phyloP scores from a whole-genome alignment of 2,797 vertebrate genomes.

The Sebastes nivosus region DNA sequence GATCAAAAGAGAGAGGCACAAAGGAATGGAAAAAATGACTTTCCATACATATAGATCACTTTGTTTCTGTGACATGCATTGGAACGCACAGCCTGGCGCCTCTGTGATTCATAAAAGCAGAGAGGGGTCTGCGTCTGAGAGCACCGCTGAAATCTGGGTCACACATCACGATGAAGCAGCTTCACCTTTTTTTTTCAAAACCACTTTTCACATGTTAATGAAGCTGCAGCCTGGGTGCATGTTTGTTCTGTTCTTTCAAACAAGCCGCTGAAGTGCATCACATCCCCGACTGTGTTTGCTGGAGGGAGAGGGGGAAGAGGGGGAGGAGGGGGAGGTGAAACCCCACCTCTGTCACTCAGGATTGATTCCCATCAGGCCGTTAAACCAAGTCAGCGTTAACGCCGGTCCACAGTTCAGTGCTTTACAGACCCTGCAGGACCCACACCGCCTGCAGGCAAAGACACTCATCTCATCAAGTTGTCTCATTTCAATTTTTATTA shows the following conservation, averaged over 20 bases:
- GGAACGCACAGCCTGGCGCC: constrained; percentile 3
- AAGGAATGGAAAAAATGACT: constrained; percentile 10
- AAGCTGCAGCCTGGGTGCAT: not conserved
- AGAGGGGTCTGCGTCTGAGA: not conserved
- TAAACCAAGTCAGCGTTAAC: not conserved
- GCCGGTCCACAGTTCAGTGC: not conserved
- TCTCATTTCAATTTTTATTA: constrained; percentile 11
- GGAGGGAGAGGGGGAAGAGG: not conserved
- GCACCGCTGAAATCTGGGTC: constrained; percentile 58
- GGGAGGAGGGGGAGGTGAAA: not conserved
- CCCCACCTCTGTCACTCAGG: constrained; percentile 36
- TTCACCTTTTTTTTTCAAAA: constrained; percentile 16
- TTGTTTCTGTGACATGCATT: not conserved
- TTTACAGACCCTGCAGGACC: not conserved
- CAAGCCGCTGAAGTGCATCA: constrained; percentile 21
- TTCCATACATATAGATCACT: not conserved
- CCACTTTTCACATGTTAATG: not conserved
- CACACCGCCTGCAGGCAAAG: not conserved
- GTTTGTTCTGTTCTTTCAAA: constrained; percentile 15
- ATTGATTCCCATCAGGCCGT: constrained; percentile 18
- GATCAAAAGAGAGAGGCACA: not conserved
- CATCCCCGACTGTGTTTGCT: not conserved
- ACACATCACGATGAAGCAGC: constrained; percentile 12
- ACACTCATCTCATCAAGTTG: not conserved
- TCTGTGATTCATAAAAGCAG: not conserved